Base-by-base conservation (phyloP, 2,113 vertebrate genomes). In the Salvelinus sp. region DNA sequence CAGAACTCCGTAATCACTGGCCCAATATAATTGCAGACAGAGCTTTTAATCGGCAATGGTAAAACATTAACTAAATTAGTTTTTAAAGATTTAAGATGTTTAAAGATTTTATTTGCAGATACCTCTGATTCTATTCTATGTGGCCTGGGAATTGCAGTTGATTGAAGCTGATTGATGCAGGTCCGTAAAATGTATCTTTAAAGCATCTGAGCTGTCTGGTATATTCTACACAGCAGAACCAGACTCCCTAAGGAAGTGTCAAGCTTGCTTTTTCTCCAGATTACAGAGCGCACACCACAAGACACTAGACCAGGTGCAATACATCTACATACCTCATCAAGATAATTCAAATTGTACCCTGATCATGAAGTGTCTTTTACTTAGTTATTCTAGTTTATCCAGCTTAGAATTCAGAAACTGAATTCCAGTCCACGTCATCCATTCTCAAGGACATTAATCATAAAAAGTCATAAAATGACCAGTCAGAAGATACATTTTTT, bases 11-110 rank as follows among this genome's bases (percentile, higher is more conserved):
- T 95, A 95, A 96, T 95, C 95, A 95, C 82, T 94, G 91, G 92
- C 92, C 91, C 92, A 91, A 93, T 92, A 94, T 96, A 96, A 96
- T 94, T 96, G 95, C 93, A 94, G 92, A 94, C 93, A 93, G 93
- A 92, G 94, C 93, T 94, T 96, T 95, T 95, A 96, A 96, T 97
- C 93, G 92, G 94, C 92, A 95, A 94, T 92, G 93, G 90, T 90
- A 90, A 93, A 92, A 92, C 94, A 95, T 96, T 95, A 94, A 91
- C 94, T 92, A 95, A 94, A 96, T 95, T 94, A 94, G 92, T 95
- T 96, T 95, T 94, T 90, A 91, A 92, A 92, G 91, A 93, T 93
- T 93, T 91, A 92, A 90, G 89, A 92, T 91, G 86, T 77, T 91
- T 87, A 88, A 89, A 91, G 90, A 90, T 95, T 92, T 93, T 80